Evolutionary conservation across 1,140 invertebrate species (phyloP), one percentile per base, ranked within the genome.

Genomic region (Arctopsyche grandis): DNA sequence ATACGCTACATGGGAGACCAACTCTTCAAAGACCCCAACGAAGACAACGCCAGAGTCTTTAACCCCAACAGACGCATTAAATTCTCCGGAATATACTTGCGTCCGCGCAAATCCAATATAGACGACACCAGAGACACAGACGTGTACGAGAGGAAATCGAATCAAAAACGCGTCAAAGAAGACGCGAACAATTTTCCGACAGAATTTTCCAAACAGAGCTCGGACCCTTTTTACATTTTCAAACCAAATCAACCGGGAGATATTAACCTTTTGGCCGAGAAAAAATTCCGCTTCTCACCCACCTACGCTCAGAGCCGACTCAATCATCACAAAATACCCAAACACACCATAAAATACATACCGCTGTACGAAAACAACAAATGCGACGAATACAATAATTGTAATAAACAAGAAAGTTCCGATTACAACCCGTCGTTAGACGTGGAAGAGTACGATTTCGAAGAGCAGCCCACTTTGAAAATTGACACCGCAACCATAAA

Each of bases 251-350:
- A 78, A 80, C 87, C 87, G 4, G 85, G 86, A 16, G 87, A 89
- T 78, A 84, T 89, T 0, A 89, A 89, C 84, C 84, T 88, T 69
- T 82, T 89, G 79, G 88, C 86, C 46, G 88, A 88, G 80, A 84
- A 84, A 10, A 83, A 84, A 52, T 85, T 86, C 46, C 83, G 84
- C 73, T 87, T 88, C 80, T 81, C 86, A n/a, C 86, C 86, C 26
- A 77, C 43, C 21, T 78, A 58, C 10, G 48, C 38, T 5, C 71
- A 75, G 38, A 79, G 16, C 21, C 73, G 73, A 71, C 24, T 78
- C 10, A 78, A 69, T 21, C 24, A 78, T 52, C 46, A 78, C 44
- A 78, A 78, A 52, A 22, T 66, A 9, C 16, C n/a, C 24, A 70
- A 69, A 46, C 29, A 63, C 1, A 19, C 73, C 5, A 43, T 58